Conservation (phyloP, 2,797 vertebrate genomes). For the Thalassophryne amazonica region DNA sequence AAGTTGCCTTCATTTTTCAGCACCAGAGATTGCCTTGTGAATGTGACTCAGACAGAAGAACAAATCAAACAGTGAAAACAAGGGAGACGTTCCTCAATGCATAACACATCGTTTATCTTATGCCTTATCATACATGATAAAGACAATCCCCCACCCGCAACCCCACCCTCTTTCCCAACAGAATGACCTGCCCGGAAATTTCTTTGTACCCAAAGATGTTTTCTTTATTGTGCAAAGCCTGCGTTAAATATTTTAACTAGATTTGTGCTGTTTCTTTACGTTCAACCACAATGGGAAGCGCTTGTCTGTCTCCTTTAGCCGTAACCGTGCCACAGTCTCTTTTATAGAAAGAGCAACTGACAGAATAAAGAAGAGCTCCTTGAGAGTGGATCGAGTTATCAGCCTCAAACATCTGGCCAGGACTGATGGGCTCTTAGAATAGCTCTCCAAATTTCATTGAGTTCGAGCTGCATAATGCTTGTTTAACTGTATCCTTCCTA, state of each 20-base stretch:
- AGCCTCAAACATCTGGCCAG: constrained; percentile 72
- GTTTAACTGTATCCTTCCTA: constrained; percentile 67
- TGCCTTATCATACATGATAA: constrained; percentile 30
- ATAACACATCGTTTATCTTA: constrained; percentile 44
- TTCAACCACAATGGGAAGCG: constrained; percentile 42
- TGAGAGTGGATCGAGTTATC: constrained; percentile 67
- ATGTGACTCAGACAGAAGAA: too few relatives aligned
- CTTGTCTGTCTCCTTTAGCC: constrained; percentile 50
- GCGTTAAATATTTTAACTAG: constrained; percentile 28
- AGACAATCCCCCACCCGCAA: too few relatives aligned
- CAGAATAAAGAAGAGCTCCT: constrained; percentile 71
- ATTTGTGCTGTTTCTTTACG: constrained; percentile 49
- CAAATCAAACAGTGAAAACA: constrained; percentile 44
- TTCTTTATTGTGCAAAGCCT: constrained; percentile 16
- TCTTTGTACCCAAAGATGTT: constrained; percentile 31
- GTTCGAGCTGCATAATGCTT: constrained; percentile 68
- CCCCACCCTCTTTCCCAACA: constrained; percentile 20
- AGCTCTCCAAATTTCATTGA: constrained; percentile 68
- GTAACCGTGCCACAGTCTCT: constrained; percentile 47
- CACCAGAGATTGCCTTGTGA: too few relatives aligned
- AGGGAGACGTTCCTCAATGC: constrained; percentile 26
- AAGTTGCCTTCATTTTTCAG: too few relatives aligned
- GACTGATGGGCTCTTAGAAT: constrained; percentile 71
- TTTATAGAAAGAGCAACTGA: constrained; percentile 56
- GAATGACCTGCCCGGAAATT: constrained; percentile 5